Conservation (phyloP, 2,797 vertebrate species). For the Sebastes hubbsi region DNA sequence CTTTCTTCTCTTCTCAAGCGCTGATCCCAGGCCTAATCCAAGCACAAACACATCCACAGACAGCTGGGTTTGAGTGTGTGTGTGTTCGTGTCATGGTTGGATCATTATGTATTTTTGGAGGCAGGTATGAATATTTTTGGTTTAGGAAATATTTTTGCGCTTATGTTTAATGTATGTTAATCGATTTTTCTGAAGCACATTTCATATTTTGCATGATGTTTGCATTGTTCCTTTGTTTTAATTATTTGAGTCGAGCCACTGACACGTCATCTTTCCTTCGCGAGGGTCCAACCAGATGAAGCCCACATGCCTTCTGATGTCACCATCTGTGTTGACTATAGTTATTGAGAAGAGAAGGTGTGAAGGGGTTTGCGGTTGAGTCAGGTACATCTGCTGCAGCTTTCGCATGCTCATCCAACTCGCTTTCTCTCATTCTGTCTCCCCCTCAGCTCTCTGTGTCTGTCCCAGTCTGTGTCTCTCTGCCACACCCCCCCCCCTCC, state of each 20-base stretch:
- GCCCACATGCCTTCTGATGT: not conserved
- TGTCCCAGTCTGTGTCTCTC: slow-evolving; percentile 16
- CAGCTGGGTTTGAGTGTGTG: slow-evolving; percentile 21
- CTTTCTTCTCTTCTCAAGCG: slow-evolving; percentile 29
- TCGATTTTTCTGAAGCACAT: not conserved
- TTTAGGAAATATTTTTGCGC: not conserved
- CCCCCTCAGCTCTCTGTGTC: not conserved
- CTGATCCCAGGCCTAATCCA: slow-evolving; percentile 52
- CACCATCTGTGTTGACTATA: not conserved
- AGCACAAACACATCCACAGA: slow-evolving; percentile 38
- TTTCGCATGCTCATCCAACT: slow-evolving; percentile 7
- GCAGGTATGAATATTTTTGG: not conserved
- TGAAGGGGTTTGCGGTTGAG: slow-evolving; percentile 13
- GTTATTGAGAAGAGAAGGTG: not conserved
- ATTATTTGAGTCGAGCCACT: not conserved
- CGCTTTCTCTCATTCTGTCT: not conserved
- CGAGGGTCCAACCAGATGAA: not conserved
- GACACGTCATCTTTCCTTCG: not conserved
- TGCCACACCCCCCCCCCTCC: not conserved
- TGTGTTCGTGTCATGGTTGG: not conserved
- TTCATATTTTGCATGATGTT: not conserved
- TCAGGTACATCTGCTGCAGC: not conserved
- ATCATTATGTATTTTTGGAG: not conserved
- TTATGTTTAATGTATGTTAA: not conserved
- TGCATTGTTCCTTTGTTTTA: not conserved